These are phyloP conservation scores for Otus sunia DNA, from an alignment of 2,113 vertebrate species.

Conservation along the genomic window DNA sequence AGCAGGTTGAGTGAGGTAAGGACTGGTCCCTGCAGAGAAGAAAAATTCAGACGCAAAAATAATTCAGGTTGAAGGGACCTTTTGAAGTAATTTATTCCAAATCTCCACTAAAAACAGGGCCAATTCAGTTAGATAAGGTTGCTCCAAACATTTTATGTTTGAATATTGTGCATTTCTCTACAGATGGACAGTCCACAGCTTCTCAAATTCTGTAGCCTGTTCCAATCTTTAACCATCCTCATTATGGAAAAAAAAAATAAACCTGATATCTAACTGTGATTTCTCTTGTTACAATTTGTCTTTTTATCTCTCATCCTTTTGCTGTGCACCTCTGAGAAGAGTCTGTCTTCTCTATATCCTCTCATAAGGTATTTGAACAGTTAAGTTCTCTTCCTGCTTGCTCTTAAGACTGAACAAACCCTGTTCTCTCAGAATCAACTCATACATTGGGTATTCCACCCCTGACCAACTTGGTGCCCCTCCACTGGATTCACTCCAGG, in stretches of 20 bases:
- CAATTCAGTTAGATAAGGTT: neutral
- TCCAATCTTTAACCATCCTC: neutral
- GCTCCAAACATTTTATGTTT: neutral
- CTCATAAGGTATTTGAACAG: neutral
- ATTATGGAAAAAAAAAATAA: neutral
- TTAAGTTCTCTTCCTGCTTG: neutral
- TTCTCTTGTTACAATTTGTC: neutral
- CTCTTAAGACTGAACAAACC: neutral
- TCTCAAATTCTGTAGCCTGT: neutral
- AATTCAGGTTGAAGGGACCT: neutral
- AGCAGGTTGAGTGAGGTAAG: neutral
- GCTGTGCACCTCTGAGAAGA: neutral
- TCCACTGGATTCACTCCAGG: neutral
- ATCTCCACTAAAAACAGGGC: neutral
- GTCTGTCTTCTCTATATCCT: neutral
- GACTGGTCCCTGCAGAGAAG: neutral
- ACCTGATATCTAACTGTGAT: neutral
- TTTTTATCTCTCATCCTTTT: neutral
- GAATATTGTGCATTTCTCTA: neutral
- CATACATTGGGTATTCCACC: accelerated
- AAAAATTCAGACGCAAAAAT: neutral
- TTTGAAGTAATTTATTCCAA: neutral
- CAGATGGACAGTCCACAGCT: neutral
- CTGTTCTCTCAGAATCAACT: neutral
- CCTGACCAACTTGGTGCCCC: neutral